Base-by-base conservation (phyloP, 2,888 invertebrate species). In the Lapara coniferarum region DNA sequence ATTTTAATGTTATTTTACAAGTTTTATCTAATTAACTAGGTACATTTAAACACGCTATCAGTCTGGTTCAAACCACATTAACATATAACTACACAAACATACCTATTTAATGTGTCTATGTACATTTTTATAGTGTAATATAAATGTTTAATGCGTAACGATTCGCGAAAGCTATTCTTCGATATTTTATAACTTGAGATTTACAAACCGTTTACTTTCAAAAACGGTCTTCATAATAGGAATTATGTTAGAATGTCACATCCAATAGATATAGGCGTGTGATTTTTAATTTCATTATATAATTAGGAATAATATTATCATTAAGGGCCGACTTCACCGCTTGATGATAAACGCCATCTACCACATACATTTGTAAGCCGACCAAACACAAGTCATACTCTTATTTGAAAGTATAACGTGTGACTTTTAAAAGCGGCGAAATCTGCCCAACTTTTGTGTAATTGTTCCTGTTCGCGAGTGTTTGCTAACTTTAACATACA, bases 1-100 rank as follows among this genome's bases (percentile, higher is more conserved):
- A 63, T 25, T 25, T 49, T 2, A 66, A 69, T 16, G 52, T 69
- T 16, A 58, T 59, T 51, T 68, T 49, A 16, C 63, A 63, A 68
- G 49, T 44, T 66, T 63, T 66, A 55, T 69, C 69, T 66, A 69
- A 63, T 55, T 55, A 56, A 51, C 66, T 69, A 37, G 37, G 37
- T 37, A 69, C 57, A 49, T 67, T 56, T 58, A 85, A 86, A 85
- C 81, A 84, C 73, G 81, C 89, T 91, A 91, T 92, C 91, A 92
- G 91, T 92, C 91, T 90, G 92, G 85, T 84, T 81, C 87, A 80
- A 89, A 88, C 87, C 89, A 85, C 84, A 82, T 76, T 86, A 79
- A 84, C 73, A 68, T 81, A 81, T 81, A 71, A 73, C 73, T 71
- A 77, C 74, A 75, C 73, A 58, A 67, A 67, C 67, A n/a, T 75